These are phyloP conservation scores for Cephalopachus bancanus DNA, from an alignment of 2,797 vertebrate species.

Conservation along the genomic window DNA sequence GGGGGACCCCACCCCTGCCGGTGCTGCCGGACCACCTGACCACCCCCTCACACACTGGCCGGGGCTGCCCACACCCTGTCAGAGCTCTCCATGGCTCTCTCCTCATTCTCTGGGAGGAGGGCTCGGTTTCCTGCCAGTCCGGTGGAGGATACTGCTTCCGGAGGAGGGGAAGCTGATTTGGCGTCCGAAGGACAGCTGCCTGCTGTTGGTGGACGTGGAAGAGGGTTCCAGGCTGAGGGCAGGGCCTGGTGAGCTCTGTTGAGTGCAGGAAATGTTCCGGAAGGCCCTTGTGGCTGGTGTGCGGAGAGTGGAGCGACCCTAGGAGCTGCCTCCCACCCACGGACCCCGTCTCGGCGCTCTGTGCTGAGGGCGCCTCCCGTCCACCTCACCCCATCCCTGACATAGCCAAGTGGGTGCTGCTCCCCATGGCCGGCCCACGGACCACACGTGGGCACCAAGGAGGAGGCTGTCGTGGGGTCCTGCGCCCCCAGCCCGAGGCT, in stretches of 20 bases:
- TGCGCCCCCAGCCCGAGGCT: fast-evolving
- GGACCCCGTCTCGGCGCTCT: background rate
- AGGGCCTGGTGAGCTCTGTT: fast-evolving
- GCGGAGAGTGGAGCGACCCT: fast-evolving
- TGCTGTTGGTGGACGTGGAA: background rate
- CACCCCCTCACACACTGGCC: too few relatives aligned
- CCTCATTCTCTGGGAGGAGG: fast-evolving
- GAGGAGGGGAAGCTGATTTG: background rate
- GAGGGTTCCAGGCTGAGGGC: background rate
- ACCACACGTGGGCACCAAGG: fast-evolving
- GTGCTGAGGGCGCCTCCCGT: fast-evolving
- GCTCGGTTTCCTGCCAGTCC: background rate
- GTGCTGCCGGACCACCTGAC: too few relatives aligned
- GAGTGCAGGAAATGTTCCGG: background rate
- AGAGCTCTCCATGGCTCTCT: background rate
- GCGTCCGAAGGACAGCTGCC: fast-evolving
- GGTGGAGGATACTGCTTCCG: too few relatives aligned
- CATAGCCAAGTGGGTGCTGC: fast-evolving
- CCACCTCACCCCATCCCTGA: too few relatives aligned
- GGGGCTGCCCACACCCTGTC: too few relatives aligned
- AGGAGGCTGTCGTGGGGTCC: too few relatives aligned
- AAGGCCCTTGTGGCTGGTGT: background rate
- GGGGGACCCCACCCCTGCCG: too few relatives aligned
- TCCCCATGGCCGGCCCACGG: background rate
- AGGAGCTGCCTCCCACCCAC: fast-evolving